Evolutionary conservation across 2,113 vertebrate species (phyloP).

Genomic region (Myrmecobius fasciatus): DNA sequence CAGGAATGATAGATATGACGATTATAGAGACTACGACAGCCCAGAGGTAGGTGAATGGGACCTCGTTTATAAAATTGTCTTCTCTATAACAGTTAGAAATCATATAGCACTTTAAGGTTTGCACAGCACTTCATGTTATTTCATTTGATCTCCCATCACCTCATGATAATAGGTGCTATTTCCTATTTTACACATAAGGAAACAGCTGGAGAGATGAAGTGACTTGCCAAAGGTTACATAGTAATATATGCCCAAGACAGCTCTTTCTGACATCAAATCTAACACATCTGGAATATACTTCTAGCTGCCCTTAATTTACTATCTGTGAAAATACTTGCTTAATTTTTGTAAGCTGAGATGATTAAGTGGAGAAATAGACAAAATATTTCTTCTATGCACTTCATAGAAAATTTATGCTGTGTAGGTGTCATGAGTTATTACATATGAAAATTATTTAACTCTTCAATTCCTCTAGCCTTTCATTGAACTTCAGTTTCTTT

Average conservation of each 20-base stretch:
- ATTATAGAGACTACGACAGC: conserved; percentile 92
- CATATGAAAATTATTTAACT: background rate
- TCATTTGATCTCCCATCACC: background rate
- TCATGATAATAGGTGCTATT: background rate
- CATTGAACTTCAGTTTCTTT: background rate
- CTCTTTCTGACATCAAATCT: background rate
- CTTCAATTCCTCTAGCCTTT: background rate
- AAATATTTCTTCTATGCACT: background rate
- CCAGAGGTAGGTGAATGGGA: conserved; percentile 81
- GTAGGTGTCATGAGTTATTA: background rate
- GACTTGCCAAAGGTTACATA: background rate
- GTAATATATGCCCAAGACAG: background rate
- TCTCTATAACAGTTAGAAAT: background rate
- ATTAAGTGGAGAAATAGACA: background rate
- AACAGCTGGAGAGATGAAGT: background rate
- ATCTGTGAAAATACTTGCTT: background rate
- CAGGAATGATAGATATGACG: conserved; percentile 92
- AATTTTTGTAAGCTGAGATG: background rate
- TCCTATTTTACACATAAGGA: background rate
- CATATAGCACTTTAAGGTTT: background rate
- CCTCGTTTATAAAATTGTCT: background rate
- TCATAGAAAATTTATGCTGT: background rate
- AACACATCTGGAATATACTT: background rate
- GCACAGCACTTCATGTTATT: background rate
- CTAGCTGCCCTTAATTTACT: background rate